Percentiles rank a stretch among this genome's conserved stretches.
Conservation (phyloP, 2,113 vertebrate genomes). For the Scomber scombrus region DNA sequence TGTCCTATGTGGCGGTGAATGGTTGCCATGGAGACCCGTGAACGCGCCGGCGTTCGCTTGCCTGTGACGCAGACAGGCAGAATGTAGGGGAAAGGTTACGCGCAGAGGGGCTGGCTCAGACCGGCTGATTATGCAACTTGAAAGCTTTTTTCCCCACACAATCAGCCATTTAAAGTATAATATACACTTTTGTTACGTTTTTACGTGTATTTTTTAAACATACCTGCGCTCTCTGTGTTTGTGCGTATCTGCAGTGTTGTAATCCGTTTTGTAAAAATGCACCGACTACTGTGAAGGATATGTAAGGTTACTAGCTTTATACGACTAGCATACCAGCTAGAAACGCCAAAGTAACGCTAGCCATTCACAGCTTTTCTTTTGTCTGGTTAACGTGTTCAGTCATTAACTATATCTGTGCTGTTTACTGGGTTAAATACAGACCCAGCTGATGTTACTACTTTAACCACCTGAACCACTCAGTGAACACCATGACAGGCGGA, state of each 20-base stretch:
- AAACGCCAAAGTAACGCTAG: neutral
- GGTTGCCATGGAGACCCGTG: constrained; percentile 62
- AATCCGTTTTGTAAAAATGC: neutral
- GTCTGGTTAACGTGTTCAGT: neutral
- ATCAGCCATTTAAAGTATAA: neutral
- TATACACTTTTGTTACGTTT: neutral
- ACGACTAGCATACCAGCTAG: neutral
- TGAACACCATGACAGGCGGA: neutral
- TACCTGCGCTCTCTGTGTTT: neutral
- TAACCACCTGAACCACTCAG: neutral
- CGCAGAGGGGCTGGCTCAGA: neutral
- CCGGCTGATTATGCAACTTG: constrained; percentile 43
- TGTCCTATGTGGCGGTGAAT: neutral
- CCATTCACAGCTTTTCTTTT: neutral
- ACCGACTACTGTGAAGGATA: neutral
- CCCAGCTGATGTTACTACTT: neutral
- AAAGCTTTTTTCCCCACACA: neutral
- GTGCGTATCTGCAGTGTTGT: too few relatives aligned
- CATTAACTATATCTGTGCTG: neutral
- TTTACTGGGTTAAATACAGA: neutral
- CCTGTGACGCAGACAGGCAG: constrained; percentile 42
- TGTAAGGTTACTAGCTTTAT: neutral
- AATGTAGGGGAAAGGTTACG: constrained; percentile 77
- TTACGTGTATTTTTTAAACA: neutral
- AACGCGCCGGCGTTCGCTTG: neutral